Conservation (phyloP, 2,113 vertebrate genomes). For the Callipepla californica region DNA sequence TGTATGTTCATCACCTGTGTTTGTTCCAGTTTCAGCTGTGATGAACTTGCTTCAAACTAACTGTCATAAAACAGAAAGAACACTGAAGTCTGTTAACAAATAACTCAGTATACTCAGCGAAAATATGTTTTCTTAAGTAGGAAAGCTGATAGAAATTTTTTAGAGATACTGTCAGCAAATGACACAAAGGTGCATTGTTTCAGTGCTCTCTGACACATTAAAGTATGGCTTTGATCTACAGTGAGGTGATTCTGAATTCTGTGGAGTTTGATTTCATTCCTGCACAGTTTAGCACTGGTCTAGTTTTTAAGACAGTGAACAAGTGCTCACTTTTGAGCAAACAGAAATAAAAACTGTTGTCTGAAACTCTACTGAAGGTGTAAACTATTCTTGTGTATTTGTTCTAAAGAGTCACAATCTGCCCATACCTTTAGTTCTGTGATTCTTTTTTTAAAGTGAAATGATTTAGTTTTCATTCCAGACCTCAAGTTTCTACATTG, state of each 20-base stretch:
- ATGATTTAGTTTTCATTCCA: background rate
- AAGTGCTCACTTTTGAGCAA: background rate
- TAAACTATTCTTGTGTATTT: background rate
- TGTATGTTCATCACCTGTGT: background rate
- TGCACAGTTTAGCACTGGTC: rapidly evolving
- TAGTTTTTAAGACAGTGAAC: background rate
- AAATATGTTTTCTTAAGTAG: background rate
- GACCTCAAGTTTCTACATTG: background rate
- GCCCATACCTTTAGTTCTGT: rapidly evolving
- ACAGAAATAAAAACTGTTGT: background rate
- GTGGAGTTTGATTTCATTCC: background rate
- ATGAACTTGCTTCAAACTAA: background rate
- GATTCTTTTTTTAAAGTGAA: background rate
- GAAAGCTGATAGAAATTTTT: background rate
- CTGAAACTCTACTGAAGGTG: background rate
- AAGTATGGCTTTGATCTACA: background rate
- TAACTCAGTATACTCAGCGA: background rate
- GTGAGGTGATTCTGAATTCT: background rate
- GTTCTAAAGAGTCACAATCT: background rate
- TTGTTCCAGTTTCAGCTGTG: background rate
- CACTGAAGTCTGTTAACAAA: background rate
- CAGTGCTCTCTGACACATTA: background rate
- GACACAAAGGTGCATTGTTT: background rate
- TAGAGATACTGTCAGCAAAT: background rate
- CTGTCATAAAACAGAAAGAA: background rate